A percentile compares a stretch with the other conserved stretches of the same genome.
phyloP scores from a whole-genome alignment of 2,797 vertebrate species.

The Glyptemys insculpta region DNA sequence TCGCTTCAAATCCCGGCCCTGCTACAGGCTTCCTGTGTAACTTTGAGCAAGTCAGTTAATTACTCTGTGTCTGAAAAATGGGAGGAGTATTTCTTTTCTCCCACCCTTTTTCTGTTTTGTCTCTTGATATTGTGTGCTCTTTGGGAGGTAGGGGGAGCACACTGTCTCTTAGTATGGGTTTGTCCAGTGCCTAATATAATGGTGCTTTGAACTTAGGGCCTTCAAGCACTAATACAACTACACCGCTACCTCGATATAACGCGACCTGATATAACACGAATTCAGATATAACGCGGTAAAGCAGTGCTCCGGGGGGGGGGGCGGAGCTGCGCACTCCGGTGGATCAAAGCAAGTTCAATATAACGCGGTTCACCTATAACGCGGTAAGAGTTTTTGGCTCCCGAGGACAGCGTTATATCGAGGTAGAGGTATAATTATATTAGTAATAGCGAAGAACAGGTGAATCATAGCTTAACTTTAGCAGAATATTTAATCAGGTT shows the following conservation, averaged over 20 bases:
- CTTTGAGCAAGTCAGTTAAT: not conserved
- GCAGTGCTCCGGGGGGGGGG: no score
- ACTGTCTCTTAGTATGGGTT: not conserved
- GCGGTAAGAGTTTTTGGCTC: no score
- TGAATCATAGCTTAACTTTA: not conserved
- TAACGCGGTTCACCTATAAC: no score
- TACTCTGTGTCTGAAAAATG: not conserved
- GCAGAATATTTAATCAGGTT: not conserved
- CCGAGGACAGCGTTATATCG: no score
- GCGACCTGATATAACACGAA: no score
- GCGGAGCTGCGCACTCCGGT: no score
- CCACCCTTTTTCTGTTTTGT: not conserved
- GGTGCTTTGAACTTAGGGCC: not conserved
- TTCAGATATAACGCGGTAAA: no score
- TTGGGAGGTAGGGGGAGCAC: not conserved
- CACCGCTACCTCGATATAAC: no score
- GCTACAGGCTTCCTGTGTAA: not conserved
- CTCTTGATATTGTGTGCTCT: not conserved
- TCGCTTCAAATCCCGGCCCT: not conserved
- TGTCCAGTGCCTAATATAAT: not conserved
- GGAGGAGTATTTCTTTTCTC: not conserved
- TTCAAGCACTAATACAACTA: not conserved
- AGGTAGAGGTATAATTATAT: not conserved
- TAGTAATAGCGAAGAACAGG: not conserved
- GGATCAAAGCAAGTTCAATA: no score